Percentiles rank a stretch among this genome's conserved stretches.
These are phyloP conservation scores for Leptobrachium ailaonicum DNA, from an alignment of 2,113 vertebrate species.

Conservation along the genomic window DNA sequence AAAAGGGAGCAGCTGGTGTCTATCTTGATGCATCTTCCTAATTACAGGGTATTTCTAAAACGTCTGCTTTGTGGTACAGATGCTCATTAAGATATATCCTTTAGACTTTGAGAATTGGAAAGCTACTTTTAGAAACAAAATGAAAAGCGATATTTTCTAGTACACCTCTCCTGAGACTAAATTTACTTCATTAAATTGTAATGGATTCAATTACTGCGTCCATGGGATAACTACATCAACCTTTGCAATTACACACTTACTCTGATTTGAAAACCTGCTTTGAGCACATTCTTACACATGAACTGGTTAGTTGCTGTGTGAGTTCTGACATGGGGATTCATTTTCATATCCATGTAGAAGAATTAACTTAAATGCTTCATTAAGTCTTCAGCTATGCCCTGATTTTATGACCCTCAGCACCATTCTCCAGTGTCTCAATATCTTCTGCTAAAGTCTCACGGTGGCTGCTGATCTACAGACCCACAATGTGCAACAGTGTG, in stretches of 20 bases:
- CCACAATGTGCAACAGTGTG: no score
- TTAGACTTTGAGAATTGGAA: constrained; percentile 28
- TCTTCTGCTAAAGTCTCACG: no score
- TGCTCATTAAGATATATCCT: constrained; percentile 13
- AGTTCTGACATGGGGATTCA: no score
- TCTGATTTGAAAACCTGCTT: no score
- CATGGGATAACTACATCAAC: neutral
- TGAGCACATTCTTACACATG: no score
- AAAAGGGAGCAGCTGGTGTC: constrained; percentile 44
- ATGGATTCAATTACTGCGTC: constrained; percentile 24
- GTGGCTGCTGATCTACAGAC: no score
- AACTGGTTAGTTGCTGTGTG: no score
- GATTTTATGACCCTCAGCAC: no score
- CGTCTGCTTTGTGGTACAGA: constrained; percentile 35
- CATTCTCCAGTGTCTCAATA: no score
- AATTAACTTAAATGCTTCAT: no score
- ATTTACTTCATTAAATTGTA: constrained; percentile 18
- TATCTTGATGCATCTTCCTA: constrained; percentile 34
- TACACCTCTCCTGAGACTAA: constrained; percentile 10
- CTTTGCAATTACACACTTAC: neutral
- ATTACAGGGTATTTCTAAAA: constrained; percentile 34
- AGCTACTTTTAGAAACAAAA: constrained; percentile 24
- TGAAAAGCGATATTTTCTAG: constrained; percentile 5
- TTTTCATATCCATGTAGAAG: no score
- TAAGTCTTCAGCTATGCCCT: no score